Percentiles rank a stretch among this genome's conserved stretches.
Evolutionary conservation across 2,113 vertebrate species (phyloP).

Genomic region (Neopipo cinnamomea): DNA sequence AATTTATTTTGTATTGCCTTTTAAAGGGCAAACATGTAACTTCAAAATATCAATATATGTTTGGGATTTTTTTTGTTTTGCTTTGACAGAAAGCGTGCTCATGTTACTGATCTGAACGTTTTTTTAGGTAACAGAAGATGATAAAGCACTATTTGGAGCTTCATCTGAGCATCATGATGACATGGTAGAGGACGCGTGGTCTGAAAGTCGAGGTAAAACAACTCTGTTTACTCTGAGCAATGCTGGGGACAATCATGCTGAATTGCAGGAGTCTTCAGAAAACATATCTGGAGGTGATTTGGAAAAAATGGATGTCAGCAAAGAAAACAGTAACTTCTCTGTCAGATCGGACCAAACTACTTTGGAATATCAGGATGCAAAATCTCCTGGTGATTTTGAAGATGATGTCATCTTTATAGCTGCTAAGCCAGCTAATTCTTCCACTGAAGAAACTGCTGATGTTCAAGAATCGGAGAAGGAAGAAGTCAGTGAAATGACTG

Average conservation of each 20-base stretch:
- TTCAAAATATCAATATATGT: accelerated
- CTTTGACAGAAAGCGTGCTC: background rate
- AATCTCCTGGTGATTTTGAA: slow-evolving; percentile 68
- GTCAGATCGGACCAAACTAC: slow-evolving; percentile 80
- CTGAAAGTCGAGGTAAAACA: slow-evolving; percentile 39
- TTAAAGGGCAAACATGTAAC: background rate
- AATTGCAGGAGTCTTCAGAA: slow-evolving; percentile 20
- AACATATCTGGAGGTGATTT: slow-evolving; percentile 8
- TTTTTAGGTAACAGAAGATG: slow-evolving; percentile 49
- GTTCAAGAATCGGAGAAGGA: background rate
- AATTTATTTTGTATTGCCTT: background rate
- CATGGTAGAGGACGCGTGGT: slow-evolving; percentile 36
- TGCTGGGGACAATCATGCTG: background rate
- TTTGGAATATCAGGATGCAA: slow-evolving; percentile 84
- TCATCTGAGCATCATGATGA: slow-evolving; percentile 31
- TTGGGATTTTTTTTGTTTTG: background rate
- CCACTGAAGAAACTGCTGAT: background rate
- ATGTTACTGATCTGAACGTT: background rate
- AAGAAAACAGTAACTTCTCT: slow-evolving; percentile 75
- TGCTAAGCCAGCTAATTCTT: slow-evolving; percentile 33
- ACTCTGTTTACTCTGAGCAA: background rate
- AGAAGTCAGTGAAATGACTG: background rate
- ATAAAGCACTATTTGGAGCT: slow-evolving; percentile 17
- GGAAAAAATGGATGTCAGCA: slow-evolving; percentile 58
- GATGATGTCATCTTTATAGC: slow-evolving; percentile 68